Percentiles rank a stretch among this genome's conserved stretches.
Evolutionary conservation across 2,888 invertebrate genomes (phyloP).

Genomic region (Crossocerus cetratus): DNA sequence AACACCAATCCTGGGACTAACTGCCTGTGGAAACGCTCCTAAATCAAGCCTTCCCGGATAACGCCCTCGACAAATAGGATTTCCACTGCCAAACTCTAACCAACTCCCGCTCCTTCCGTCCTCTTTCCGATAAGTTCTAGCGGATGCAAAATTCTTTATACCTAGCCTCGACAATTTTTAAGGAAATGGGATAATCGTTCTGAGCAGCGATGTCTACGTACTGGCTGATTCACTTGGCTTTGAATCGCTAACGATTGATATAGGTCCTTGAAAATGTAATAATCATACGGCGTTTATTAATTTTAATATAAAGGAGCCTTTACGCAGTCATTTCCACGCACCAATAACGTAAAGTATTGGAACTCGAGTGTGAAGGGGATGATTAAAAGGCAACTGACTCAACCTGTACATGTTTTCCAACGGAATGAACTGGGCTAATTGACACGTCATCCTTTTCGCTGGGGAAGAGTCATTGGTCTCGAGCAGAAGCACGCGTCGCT

Average conservation of each 20-base stretch:
- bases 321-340: too few relatives aligned
- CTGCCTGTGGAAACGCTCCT: slow-evolving; percentile 3
- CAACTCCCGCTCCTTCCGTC: too few relatives aligned
- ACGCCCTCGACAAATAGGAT: background rate
- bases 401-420: slow-evolving; percentile 47
- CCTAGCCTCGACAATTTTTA: slow-evolving; percentile 20
- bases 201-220: slow-evolving; percentile 26
- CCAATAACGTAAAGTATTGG: too few relatives aligned
- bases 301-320: too few relatives aligned
- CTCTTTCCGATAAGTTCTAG: too few relatives aligned
- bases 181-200: slow-evolving; percentile 51
- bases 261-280: too few relatives aligned
- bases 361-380: too few relatives aligned
- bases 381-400: too few relatives aligned
- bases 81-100: background rate
- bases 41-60: background rate
- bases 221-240: too few relatives aligned
- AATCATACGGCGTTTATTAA: too few relatives aligned
- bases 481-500: slow-evolving; percentile 51
- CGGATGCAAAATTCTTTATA: too few relatives aligned
- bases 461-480: slow-evolving; percentile 49
- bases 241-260: too few relatives aligned
- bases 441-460: slow-evolving; percentile 61
- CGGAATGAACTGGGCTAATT: slow-evolving; percentile 60
- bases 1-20: slow-evolving; percentile 32